phyloP scores from a whole-genome alignment of 1,140 invertebrate species.

The Aphaenogaster floridana region DNA sequence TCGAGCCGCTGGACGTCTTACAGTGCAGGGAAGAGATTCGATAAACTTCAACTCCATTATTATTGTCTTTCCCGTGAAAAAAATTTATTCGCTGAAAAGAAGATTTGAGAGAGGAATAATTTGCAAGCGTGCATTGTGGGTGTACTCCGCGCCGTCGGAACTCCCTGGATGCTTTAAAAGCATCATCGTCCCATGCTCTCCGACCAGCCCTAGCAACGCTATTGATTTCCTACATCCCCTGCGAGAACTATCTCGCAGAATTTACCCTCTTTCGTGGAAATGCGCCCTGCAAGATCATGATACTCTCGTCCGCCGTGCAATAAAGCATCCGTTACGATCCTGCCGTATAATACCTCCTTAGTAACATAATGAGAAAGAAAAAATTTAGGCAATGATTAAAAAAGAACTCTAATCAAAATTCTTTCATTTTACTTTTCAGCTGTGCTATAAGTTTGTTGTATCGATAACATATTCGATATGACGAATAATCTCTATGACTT shows the following conservation, averaged over 20 bases:
- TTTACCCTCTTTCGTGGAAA: slow-evolving; percentile 83
- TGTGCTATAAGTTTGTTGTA: not conserved
- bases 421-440: not conserved
- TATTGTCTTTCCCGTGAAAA: slow-evolving; percentile 6
- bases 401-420: not conserved
- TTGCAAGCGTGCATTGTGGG: slow-evolving; percentile 62
- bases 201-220: slow-evolving; percentile 85
- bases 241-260: slow-evolving; percentile 81
- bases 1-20: not conserved
- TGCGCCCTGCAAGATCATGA: slow-evolving; percentile 74
- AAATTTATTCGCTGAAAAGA: slow-evolving; percentile 67
- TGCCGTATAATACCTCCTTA: not conserved
- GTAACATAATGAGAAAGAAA: not conserved
- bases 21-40: slow-evolving; percentile 18
- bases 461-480: not conserved
- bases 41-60: slow-evolving; percentile 45
- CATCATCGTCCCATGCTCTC: slow-evolving; percentile 84
- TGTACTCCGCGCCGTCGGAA: slow-evolving; percentile 76
- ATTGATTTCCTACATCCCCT: slow-evolving; percentile 86
- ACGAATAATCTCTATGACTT: not conserved
- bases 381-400: not conserved
- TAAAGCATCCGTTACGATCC: slow-evolving; percentile 51
- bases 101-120: slow-evolving; percentile 70
- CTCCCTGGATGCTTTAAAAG: slow-evolving; percentile 83
- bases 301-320: slow-evolving; percentile 48